Conservation (phyloP, 2,888 invertebrate species). For the Belgica antarctica region DNA sequence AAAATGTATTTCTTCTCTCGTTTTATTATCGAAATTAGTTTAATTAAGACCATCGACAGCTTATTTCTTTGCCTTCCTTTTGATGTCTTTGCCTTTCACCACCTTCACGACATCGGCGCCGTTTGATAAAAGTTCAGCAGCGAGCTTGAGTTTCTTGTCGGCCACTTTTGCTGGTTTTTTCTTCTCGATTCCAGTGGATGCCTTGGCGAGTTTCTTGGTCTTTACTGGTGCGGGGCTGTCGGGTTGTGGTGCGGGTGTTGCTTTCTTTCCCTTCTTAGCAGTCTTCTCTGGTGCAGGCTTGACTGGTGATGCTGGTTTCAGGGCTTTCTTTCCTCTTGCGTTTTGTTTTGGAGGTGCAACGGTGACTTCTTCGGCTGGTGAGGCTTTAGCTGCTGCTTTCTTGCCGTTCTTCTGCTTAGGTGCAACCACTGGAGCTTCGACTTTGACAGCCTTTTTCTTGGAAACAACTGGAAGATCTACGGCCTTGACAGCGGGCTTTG, state of each 20-base stretch:
- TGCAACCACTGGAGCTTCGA: not conserved
- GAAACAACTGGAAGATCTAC: not conserved
- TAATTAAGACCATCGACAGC: not conserved
- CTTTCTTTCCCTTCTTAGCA: not conserved
- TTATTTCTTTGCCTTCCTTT: not conserved
- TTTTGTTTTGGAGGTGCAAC: not conserved
- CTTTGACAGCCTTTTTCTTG: not conserved
- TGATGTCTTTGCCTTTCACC: not conserved
- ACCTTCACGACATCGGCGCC: not conserved
- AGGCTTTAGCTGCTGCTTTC: constrained; percentile 8
- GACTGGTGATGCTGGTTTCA: not conserved
- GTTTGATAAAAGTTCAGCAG: not conserved
- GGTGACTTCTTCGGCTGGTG: not conserved
- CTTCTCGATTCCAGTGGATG: not conserved
- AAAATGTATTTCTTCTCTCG: too few relatives aligned
- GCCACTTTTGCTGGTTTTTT: constrained; percentile 1
- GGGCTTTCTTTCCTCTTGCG: not conserved
- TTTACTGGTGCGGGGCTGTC: not conserved
- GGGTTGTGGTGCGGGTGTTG: constrained; percentile 37
- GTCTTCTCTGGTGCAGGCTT: not conserved
- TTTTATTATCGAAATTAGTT: not conserved
- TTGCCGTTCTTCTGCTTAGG: not conserved
- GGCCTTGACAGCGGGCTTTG: not conserved
- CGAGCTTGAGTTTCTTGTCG: constrained; percentile 6
- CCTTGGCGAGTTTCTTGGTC: not conserved